Evolutionary conservation across 2,888 invertebrate species (phyloP), one percentile per base, ranked within the genome.

Genomic region (Ichneumoninae sp.): DNA sequence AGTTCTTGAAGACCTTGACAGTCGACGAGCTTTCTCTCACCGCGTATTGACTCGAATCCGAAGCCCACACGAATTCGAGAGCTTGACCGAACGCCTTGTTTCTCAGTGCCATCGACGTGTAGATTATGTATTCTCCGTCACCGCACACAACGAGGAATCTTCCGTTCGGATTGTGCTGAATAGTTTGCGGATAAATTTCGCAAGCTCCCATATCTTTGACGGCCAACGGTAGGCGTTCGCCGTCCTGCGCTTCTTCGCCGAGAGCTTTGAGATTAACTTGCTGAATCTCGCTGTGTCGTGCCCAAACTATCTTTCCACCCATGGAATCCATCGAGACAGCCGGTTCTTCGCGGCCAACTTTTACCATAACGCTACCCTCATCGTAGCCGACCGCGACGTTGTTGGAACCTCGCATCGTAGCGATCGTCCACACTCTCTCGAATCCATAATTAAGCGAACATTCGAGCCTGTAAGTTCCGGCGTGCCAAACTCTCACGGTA

Each of bases 141-240:
- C 99, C 99, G 92, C 99, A 99, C 1, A 99, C 99, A 0, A 99
- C 99, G 4, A 98, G 95, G 87, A 96, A 96, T 40, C 98, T 96
- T 19, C 99, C 99, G 93, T 99, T 99, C 0, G 99, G 99, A 94
- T 99, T 99, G 94, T 99, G 99, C 40, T 98, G 97, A 86, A 99
- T 98, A 0, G 98, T 99, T 93, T 99, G 99, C 0, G 99, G 99
- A 93, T 99, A 99, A 86, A 99, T 99, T 94, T 99, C 99, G 93
- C 99, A 99, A 6, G 98, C 98, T 1, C 99, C 99, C 98, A 99
- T 98, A 92, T 99, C 99, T 93, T 99, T 99, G 0, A 99, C 97
- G 2, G 97, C 97, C 0, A 99, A 96, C 0, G 99, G 98, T 16
- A 99, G 95, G 57, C 93, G 89, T 74, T 93, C 93, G 6, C 93